phyloP scores from a whole-genome alignment of 1,140 invertebrate genomes.

The Danaus melanippus region DNA sequence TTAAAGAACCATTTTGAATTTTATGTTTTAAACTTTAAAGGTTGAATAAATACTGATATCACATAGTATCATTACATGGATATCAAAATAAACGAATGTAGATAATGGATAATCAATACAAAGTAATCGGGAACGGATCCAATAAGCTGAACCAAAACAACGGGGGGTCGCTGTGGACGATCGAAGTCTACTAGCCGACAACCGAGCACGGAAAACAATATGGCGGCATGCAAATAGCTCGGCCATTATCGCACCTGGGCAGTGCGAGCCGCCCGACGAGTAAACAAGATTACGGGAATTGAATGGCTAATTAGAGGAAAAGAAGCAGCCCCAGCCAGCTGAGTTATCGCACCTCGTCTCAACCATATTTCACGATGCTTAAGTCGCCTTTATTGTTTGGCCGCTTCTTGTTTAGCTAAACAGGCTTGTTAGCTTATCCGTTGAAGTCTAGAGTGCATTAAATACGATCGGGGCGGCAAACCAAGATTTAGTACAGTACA shows the following conservation, averaged over 20 bases:
- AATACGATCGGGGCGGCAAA: conserved; percentile 38
- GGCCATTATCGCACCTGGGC: conserved; percentile 70
- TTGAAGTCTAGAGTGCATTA: conserved; percentile 58
- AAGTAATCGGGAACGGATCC: conserved; percentile 68
- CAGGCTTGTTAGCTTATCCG: conserved; percentile 67
- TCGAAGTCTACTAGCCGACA: conserved; percentile 36
- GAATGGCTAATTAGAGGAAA: conserved; percentile 70
- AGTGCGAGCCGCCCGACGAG: conserved; percentile 56
- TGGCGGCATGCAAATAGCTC: conserved; percentile 70
- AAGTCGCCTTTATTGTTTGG: conserved; percentile 65
- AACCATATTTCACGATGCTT: conserved; percentile 66
- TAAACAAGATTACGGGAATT: conserved; percentile 71
- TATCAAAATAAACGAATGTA: conserved; percentile 68
- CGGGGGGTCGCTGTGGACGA: conserved; percentile 53
- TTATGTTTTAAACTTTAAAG: too few species aligned
- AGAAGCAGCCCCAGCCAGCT: conserved; percentile 54
- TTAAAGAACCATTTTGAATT: too few species aligned
- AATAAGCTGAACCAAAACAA: conserved; percentile 68
- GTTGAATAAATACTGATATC: conserved; percentile 24
- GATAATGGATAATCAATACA: conserved; percentile 71
- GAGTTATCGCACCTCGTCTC: conserved; percentile 62
- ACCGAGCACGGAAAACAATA: conserved; percentile 67
- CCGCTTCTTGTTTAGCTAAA: conserved; percentile 64
- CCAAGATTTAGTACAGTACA: conserved; percentile 45
- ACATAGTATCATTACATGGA: conserved; percentile 55